Evolutionary conservation across 2,113 vertebrate species (phyloP).

Genomic region (Phyllostomus hastatus): DNA sequence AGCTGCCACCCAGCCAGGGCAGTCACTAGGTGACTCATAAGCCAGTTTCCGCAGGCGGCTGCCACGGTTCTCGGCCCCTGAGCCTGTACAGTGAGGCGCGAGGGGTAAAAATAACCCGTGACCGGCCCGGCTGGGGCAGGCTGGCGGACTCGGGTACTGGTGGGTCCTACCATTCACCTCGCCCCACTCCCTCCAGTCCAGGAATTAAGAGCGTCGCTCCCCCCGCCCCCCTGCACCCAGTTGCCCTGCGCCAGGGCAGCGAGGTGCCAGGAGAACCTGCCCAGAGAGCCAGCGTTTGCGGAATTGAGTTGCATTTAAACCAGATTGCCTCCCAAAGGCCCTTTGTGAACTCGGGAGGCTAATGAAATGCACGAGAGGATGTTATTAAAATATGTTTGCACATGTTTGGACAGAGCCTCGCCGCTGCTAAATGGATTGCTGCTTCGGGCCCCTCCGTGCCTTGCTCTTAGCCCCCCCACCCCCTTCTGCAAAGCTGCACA

Average conservation of each 20-base stretch:
- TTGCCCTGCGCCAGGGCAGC: background rate
- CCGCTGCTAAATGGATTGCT: background rate
- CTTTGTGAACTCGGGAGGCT: conserved; percentile 22
- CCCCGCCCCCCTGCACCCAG: background rate
- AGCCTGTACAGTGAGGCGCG: conserved; percentile 3
- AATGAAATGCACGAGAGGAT: background rate
- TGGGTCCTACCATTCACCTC: background rate
- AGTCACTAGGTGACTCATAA: conserved; percentile 48
- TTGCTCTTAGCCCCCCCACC: no score
- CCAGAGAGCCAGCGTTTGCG: background rate
- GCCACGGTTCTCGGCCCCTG: conserved; percentile 35
- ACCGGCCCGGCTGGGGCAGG: background rate
- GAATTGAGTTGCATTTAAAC: background rate
- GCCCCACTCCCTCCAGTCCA: background rate
- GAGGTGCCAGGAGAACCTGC: conserved; percentile 30
- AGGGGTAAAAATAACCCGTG: conserved; percentile 59
- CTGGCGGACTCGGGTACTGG: background rate
- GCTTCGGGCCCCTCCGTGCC: background rate
- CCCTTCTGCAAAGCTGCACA: background rate
- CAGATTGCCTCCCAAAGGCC: conserved; percentile 36
- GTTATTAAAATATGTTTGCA: conserved; percentile 33
- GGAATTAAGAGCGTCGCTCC: background rate
- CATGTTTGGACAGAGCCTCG: background rate
- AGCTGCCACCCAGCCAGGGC: background rate
- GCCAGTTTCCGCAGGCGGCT: conserved; percentile 54